These are phyloP conservation scores for Phyllostomus discolor DNA, from an alignment of 2,113 vertebrate genomes.

Conservation along the genomic window DNA sequence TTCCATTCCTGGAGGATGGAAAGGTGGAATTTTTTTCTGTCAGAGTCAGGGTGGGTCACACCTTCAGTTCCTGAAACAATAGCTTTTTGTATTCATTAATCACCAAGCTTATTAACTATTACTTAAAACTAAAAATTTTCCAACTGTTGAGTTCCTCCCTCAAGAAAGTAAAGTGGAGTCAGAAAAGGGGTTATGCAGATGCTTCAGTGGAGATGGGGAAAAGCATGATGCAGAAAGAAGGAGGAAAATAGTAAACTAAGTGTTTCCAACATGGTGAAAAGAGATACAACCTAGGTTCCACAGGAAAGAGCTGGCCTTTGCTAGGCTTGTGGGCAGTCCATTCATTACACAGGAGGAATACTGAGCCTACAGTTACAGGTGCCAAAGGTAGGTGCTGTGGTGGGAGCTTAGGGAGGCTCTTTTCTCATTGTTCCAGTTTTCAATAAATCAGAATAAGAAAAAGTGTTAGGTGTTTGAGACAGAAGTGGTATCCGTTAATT, in stretches of 20 bases:
- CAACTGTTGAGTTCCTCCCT: no score
- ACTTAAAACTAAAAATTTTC: no score
- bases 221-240: neutral
- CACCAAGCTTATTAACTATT: no score
- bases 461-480: neutral
- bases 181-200: neutral
- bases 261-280: neutral
- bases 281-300: rapidly evolving
- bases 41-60: no score
- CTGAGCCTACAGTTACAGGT: neutral
- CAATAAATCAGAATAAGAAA: neutral
- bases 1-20: no score
- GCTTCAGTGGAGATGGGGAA: neutral
- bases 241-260: neutral
- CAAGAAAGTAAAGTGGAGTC: neutral
- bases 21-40: no score
- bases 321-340: no score
- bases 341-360: neutral
- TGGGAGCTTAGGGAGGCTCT: neutral
- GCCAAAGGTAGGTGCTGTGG: rapidly evolving
- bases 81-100: no score
- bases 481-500: neutral
- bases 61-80: no score
- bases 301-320: neutral
- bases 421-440: neutral